Conservation (phyloP, 2,113 vertebrate species). For the Aythya baeri region DNA sequence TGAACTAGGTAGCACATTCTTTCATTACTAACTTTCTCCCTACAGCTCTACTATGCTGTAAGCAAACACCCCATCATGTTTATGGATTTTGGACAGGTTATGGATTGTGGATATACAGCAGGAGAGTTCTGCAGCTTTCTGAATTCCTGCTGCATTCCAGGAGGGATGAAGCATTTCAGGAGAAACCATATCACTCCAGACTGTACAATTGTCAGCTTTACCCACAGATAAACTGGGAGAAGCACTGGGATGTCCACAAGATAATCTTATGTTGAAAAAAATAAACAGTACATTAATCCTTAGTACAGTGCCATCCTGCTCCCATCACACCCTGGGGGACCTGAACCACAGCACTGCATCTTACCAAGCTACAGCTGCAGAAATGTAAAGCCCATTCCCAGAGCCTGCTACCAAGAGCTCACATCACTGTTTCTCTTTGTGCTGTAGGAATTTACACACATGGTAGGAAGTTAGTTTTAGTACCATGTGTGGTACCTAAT, state of each 20-base stretch:
- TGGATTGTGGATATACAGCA: not conserved
- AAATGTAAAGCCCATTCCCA: not conserved
- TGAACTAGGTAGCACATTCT: not conserved
- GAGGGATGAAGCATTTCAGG: not conserved
- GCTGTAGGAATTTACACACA: not conserved
- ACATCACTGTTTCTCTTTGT: not conserved
- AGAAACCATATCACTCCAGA: not conserved
- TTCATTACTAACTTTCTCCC: not conserved
- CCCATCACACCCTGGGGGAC: too few relatives aligned
- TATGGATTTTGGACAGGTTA: not conserved
- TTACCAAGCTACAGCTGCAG: too few relatives aligned
- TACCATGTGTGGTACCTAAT: too few relatives aligned
- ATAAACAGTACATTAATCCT: not conserved
- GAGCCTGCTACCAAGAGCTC: not conserved
- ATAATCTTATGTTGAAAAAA: not conserved
- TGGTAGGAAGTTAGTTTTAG: not conserved
- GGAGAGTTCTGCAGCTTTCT: not conserved
- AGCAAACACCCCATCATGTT: not conserved
- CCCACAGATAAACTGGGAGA: fast-evolving
- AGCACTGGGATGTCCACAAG: fast-evolving
- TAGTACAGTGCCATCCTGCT: fast-evolving
- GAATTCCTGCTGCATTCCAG: not conserved
- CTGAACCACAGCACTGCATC: not conserved
- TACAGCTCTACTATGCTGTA: not conserved
- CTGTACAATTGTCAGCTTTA: not conserved